Evolutionary conservation across 1,140 invertebrate genomes (phyloP).

Genomic region (Meloidogyne chitwoodi): DNA sequence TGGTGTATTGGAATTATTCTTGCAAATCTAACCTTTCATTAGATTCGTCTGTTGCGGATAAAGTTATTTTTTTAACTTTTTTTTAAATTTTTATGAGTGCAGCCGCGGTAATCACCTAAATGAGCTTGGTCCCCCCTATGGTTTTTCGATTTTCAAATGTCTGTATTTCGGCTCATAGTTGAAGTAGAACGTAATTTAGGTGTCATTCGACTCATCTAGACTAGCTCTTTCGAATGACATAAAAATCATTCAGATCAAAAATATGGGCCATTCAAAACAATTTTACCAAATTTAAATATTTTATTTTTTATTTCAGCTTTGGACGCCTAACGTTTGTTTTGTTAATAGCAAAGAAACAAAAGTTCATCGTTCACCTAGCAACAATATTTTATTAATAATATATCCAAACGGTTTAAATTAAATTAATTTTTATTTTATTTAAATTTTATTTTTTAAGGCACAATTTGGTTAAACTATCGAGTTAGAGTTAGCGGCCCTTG

Average conservation of each 20-base stretch:
- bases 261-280: too few species aligned
- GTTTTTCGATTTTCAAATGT: too few species aligned
- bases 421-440: constrained; percentile 27
- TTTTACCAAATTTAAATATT: background rate
- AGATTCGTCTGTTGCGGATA: constrained; percentile 52
- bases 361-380: constrained; percentile 50
- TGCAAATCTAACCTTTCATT: constrained; percentile 57
- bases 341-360: constrained; percentile 54
- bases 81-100: background rate
- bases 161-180: too few species aligned
- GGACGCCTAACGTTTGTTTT: constrained; percentile 57
- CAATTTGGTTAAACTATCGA: constrained; percentile 58
- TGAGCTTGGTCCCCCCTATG: too few species aligned
- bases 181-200: too few species aligned
- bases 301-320: constrained; percentile 30
- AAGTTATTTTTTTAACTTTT: background rate
- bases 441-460: constrained; percentile 14
- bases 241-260: too few species aligned
- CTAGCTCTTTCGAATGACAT: too few species aligned
- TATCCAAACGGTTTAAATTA: constrained; percentile 55
- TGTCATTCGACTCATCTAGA: too few species aligned
- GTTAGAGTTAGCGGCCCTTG: constrained; percentile 57
- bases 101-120: too few species aligned
- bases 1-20: constrained; percentile 52
- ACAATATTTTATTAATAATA: constrained; percentile 55